These are phyloP conservation scores for Dusona sp. DNA, from an alignment of 2,888 invertebrate genomes.

Conservation along the genomic window DNA sequence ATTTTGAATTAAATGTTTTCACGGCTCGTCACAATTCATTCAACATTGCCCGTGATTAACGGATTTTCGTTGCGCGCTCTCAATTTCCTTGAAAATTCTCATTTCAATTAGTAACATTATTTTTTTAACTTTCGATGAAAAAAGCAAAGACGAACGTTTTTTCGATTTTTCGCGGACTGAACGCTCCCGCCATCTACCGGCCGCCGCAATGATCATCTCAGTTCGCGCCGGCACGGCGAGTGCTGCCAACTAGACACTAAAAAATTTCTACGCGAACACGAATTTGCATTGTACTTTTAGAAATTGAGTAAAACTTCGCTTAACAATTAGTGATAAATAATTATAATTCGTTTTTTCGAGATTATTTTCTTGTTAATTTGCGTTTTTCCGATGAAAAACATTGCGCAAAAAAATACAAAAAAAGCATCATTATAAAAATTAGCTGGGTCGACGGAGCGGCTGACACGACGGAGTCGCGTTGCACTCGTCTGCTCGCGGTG, in stretches of 20 bases:
- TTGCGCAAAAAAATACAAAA: slow-evolving; percentile 1
- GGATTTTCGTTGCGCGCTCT: not conserved
- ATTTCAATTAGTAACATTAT: slow-evolving; percentile 2
- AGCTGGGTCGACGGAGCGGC: not conserved
- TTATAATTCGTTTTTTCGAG: not conserved
- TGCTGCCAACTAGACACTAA: not conserved
- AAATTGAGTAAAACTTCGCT: not conserved
- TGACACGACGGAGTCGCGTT: slow-evolving; percentile 49
- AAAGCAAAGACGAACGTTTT: not conserved
- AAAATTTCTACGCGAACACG: not conserved
- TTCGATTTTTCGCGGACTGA: slow-evolving; percentile 4
- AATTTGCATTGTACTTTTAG: not conserved
- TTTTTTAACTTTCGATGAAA: not conserved
- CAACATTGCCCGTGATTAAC: not conserved
- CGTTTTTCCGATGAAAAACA: not conserved
- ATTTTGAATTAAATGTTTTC: not conserved
- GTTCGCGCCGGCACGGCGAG: not conserved
- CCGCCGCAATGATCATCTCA: not conserved
- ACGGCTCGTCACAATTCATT: not conserved
- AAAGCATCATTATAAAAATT: not conserved
- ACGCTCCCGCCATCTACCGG: not conserved
- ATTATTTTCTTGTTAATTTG: not conserved
- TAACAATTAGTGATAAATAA: not conserved
- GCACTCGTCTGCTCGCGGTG: slow-evolving; percentile 57
- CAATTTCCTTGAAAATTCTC: not conserved